Percentiles rank a stretch among this genome's conserved stretches.
phyloP scores from a whole-genome alignment of 2,888 invertebrate species.

The Pseudococcus viburni region DNA sequence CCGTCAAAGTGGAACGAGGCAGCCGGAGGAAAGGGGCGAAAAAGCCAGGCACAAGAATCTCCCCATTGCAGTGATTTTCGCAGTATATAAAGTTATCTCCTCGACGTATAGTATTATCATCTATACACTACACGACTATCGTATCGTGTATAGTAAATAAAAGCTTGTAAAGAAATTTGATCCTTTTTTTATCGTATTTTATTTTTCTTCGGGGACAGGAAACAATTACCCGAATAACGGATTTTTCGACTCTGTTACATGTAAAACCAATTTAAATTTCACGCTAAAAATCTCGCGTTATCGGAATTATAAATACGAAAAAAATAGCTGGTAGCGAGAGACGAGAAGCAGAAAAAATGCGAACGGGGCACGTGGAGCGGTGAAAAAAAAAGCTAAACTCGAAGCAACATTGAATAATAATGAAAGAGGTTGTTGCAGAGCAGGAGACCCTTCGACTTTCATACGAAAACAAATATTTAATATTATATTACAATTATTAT shows the following conservation, averaged over 20 bases:
- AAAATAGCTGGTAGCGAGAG: neutral
- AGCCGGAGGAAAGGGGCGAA: neutral
- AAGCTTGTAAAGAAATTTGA: slow-evolving; percentile 17
- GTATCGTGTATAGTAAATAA: neutral
- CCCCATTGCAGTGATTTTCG: slow-evolving; percentile 5
- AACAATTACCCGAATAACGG: slow-evolving; percentile 44
- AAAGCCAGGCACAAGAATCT: neutral
- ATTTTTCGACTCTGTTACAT: slow-evolving; percentile 41
- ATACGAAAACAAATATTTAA: slow-evolving; percentile 55
- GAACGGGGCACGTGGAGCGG: neutral
- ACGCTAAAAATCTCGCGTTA: slow-evolving; percentile 44
- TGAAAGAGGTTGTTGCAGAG: slow-evolving; percentile 32
- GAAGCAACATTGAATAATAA: slow-evolving; percentile 46
- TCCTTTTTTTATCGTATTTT: slow-evolving; percentile 16
- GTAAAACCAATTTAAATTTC: slow-evolving; percentile 48
- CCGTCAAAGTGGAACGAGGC: neutral
- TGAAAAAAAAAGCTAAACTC: slow-evolving; percentile 5
- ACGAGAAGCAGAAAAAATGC: neutral
- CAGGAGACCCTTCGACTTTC: slow-evolving; percentile 42
- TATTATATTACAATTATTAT: slow-evolving; percentile 58
- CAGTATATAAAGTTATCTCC: neutral
- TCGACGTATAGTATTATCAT: neutral
- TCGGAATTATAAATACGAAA: slow-evolving; percentile 37
- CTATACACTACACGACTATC: neutral
- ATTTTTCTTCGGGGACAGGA: slow-evolving; percentile 49